Conservation (phyloP, 2,797 vertebrate genomes). For the Agapornis canus region DNA sequence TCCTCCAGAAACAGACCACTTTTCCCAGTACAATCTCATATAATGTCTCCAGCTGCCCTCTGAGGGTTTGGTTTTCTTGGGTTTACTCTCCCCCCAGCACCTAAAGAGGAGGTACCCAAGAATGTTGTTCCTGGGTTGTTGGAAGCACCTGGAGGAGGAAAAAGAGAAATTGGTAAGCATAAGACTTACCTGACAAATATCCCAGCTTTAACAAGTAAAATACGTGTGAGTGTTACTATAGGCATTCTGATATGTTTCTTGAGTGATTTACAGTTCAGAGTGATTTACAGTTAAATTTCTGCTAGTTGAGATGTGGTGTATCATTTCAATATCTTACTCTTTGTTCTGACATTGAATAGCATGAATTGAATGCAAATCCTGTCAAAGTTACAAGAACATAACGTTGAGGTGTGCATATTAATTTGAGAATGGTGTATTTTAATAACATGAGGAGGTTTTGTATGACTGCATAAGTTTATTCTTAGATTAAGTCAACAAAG, state of each 20-base stretch:
- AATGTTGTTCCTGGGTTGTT: neutral
- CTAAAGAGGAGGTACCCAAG: neutral
- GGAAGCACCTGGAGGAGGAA: neutral
- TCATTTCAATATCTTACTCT: neutral
- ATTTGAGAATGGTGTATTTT: neutral
- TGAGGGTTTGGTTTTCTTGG: neutral
- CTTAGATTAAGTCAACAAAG: neutral
- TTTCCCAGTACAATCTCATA: neutral
- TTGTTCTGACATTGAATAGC: neutral
- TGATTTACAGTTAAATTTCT: neutral
- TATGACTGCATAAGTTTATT: neutral
- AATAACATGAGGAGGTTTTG: neutral
- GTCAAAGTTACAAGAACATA: neutral
- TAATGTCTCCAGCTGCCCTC: neutral
- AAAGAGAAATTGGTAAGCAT: neutral
- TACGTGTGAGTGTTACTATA: neutral
- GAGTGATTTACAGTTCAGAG: rapidly evolving
- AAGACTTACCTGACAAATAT: neutral
- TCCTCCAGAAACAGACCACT: neutral
- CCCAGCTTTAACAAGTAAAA: neutral
- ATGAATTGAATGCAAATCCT: neutral
- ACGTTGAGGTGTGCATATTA: neutral
- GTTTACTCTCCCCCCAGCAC: neutral
- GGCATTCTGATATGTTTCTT: neutral
- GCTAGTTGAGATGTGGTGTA: neutral